Conservation (phyloP, 2,888 invertebrate species). For the Gandaritis pyraliata region DNA sequence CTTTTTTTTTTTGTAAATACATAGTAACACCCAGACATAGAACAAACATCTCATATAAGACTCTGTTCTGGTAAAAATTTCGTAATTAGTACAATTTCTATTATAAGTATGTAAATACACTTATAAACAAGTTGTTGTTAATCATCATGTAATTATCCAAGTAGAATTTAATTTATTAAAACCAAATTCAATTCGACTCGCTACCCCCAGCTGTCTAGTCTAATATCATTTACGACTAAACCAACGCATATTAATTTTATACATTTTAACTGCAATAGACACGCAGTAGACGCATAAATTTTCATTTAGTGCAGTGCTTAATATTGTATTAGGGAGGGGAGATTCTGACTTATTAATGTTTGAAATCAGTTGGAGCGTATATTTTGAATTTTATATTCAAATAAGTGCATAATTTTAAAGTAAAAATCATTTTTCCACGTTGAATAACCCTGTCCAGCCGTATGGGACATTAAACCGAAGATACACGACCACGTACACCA, state of each 20-base stretch:
- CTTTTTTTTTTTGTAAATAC: too few species aligned
- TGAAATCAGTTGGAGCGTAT: not conserved
- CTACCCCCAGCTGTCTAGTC: conserved; percentile 28
- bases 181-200: conserved; percentile 31
- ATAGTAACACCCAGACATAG: too few species aligned
- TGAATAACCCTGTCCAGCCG: conserved; percentile 42
- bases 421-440: conserved; percentile 7
- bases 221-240: conserved; percentile 25
- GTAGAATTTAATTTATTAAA: conserved; percentile 28
- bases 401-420: too few species aligned
- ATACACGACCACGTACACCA: conserved; percentile 47
- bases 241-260: conserved; percentile 36
- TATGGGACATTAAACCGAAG: conserved; percentile 43
- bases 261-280: conserved; percentile 39
- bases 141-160: conserved; percentile 10
- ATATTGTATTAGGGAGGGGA: conserved; percentile 23
- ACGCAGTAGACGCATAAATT: conserved; percentile 46
- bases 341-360: conserved; percentile 6
- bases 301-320: conserved; percentile 38
- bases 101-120: too few species aligned
- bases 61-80: too few species aligned
- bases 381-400: not conserved
- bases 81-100: too few species aligned
- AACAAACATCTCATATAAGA: too few species aligned
- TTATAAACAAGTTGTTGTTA: not conserved